Conservation (phyloP, 92 coral and sea anemone species). For the Meandrina meandrites region DNA sequence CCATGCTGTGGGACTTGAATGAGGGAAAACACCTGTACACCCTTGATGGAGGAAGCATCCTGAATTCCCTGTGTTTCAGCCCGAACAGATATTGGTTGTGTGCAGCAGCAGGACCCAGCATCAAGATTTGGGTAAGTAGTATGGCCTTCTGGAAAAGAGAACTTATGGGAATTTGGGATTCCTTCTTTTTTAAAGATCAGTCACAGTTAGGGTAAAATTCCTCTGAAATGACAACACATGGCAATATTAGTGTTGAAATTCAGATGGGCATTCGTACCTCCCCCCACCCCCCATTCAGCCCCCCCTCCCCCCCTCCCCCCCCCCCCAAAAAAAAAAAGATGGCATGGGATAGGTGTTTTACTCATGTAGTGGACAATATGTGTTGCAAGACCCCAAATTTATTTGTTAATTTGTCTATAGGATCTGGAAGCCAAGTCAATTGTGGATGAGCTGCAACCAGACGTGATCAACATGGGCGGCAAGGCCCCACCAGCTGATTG, state of each 20-base stretch:
- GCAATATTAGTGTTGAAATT: too few relatives aligned
- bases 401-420: constrained; percentile 36
- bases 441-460: constrained; percentile 93
- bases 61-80: constrained; percentile 96
- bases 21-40: constrained; percentile 99
- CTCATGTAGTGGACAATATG: too few relatives aligned
- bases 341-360: too few relatives aligned
- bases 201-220: too few relatives aligned
- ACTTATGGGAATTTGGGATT: background rate
- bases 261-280: too few relatives aligned
- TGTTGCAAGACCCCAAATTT: background rate
- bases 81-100: constrained; percentile 99
- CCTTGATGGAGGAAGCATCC: constrained; percentile 87
- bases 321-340: too few relatives aligned
- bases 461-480: constrained; percentile 93
- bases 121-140: constrained; percentile 94
- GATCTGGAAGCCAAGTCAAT: constrained; percentile 94
- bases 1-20: constrained; percentile 99
- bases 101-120: constrained; percentile 96
- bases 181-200: background rate
- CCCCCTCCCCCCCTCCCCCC: too few relatives aligned
- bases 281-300: too few relatives aligned
- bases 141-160: background rate
- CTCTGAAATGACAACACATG: too few relatives aligned
- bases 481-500: constrained; percentile 85